Evolutionary conservation across 2,797 vertebrate species (phyloP).

Genomic region (Bradypodion ventrale): DNA sequence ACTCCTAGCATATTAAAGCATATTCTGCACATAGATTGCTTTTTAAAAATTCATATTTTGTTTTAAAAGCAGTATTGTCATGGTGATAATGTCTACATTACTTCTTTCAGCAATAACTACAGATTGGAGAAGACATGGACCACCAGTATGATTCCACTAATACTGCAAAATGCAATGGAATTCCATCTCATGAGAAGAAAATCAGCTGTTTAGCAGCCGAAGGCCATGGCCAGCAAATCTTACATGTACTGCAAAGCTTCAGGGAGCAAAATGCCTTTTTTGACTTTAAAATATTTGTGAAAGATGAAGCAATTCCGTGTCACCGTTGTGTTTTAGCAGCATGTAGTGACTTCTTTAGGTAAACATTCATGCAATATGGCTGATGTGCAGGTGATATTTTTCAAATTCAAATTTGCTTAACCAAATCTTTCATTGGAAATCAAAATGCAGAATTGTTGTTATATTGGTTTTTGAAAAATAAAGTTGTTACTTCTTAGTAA

Average conservation of each 20-base stretch:
- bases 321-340: constrained; percentile 95
- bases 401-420: constrained; percentile 18
- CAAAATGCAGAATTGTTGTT: neutral
- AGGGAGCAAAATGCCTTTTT: constrained; percentile 88
- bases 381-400: constrained; percentile 38
- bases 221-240: constrained; percentile 89
- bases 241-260: constrained; percentile 87
- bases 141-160: constrained; percentile 71
- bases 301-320: constrained; percentile 87
- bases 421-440: neutral
- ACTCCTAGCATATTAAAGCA: too few relatives aligned
- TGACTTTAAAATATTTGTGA: constrained; percentile 91
- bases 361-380: constrained; percentile 48
- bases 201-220: constrained; percentile 82
- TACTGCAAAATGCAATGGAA: constrained; percentile 76
- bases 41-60: neutral
- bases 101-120: constrained; percentile 63
- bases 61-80: neutral
- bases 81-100: constrained; percentile 52
- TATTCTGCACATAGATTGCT: too few relatives aligned
- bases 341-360: constrained; percentile 98
- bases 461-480: neutral
- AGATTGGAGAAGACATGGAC: constrained; percentile 75
- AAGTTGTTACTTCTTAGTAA: neutral
- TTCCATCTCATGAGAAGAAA: constrained; percentile 77